phyloP scores from a whole-genome alignment of 2,888 invertebrate species.

The Eristalis pertinax region DNA sequence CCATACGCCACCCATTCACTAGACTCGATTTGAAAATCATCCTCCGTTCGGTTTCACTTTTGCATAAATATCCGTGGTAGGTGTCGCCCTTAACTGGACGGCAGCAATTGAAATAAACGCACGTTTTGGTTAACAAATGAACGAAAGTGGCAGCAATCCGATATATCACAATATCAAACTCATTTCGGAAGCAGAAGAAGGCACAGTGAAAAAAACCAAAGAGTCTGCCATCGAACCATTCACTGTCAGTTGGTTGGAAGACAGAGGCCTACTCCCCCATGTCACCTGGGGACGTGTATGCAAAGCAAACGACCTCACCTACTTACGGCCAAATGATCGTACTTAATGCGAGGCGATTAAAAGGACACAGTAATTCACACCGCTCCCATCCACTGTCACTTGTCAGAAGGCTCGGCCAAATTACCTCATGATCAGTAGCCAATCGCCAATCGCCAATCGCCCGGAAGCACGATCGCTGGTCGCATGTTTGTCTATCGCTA shows the following conservation, averaged over 20 bases:
- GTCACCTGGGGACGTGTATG: slow-evolving; percentile 25
- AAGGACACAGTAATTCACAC: slow-evolving; percentile 14
- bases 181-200: slow-evolving; percentile 1
- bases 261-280: neutral
- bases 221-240: slow-evolving; percentile 3
- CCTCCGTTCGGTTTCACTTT: slow-evolving; percentile 32
- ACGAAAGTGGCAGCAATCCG: slow-evolving; percentile 34
- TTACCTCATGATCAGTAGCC: neutral
- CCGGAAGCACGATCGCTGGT: too few species aligned
- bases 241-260: slow-evolving; percentile 8
- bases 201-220: slow-evolving; percentile 6
- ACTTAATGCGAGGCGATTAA: neutral
- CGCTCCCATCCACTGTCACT: slow-evolving; percentile 18
- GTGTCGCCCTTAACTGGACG: slow-evolving; percentile 11
- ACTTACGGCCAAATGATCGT: neutral
- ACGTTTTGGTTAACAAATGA: slow-evolving; percentile 45
- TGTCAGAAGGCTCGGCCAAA: neutral
- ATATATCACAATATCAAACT: slow-evolving; percentile 2
- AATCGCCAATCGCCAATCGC: neutral
- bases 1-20: slow-evolving; percentile 29
- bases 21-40: slow-evolving; percentile 1
- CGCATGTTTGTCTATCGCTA: neutral
- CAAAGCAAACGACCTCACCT: slow-evolving; percentile 13
- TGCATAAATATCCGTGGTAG: neutral
- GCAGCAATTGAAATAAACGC: slow-evolving; percentile 37